Evolutionary conservation across 2,888 invertebrate genomes (phyloP).

Genomic region (Panzeria rudis): DNA sequence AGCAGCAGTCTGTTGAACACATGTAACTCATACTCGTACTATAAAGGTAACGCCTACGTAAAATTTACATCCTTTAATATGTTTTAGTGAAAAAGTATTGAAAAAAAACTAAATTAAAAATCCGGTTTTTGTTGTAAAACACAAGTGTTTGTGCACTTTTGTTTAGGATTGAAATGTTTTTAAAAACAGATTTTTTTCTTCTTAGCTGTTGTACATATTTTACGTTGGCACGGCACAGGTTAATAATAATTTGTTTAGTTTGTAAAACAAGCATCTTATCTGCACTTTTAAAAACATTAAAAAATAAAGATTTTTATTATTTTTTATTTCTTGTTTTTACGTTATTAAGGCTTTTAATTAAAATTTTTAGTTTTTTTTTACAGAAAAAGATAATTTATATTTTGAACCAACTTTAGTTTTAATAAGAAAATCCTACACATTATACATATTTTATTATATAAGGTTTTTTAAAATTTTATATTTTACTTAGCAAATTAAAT

Average conservation of each 20-base stretch:
- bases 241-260: slow-evolving; percentile 47
- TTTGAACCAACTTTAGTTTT: not conserved
- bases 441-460: slow-evolving; percentile 2
- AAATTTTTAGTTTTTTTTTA: slow-evolving; percentile 19
- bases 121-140: slow-evolving; percentile 57
- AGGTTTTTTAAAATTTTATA: slow-evolving; percentile 22
- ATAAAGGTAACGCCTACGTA: slow-evolving; percentile 68
- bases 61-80: slow-evolving; percentile 68
- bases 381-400: slow-evolving; percentile 21
- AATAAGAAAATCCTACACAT: slow-evolving; percentile 36
- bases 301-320: slow-evolving; percentile 17
- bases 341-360: slow-evolving; percentile 41
- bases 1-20: slow-evolving; percentile 41
- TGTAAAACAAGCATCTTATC: slow-evolving; percentile 70
- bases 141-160: slow-evolving; percentile 59
- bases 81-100: slow-evolving; percentile 2
- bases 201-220: slow-evolving; percentile 1
- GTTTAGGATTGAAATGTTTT: slow-evolving; percentile 19
- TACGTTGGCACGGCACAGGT: not conserved
- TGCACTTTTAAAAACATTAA: slow-evolving; percentile 54
- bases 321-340: slow-evolving; percentile 6
- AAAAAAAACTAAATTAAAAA: slow-evolving; percentile 33
- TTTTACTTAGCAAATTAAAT: slow-evolving; percentile 6
- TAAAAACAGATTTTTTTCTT: not conserved
- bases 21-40: slow-evolving; percentile 38